Percentiles rank a stretch among this genome's conserved stretches.
Evolutionary conservation across 2,113 vertebrate genomes (phyloP).

Genomic region (Ranitomeya variabilis): DNA sequence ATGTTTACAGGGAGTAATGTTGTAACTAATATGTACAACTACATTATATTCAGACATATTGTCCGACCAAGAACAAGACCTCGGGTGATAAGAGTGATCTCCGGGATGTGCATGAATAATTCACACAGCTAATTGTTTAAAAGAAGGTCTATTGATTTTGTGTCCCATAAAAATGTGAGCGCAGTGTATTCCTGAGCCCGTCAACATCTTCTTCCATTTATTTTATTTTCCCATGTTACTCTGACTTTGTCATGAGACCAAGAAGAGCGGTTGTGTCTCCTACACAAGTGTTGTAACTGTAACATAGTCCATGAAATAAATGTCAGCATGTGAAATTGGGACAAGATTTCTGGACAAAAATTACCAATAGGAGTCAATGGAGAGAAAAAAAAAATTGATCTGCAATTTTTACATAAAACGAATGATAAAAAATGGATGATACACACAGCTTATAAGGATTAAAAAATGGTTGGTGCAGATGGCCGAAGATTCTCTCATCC

Average conservation of each 20-base stretch:
- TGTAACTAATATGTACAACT: neutral
- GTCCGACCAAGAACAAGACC: conserved; percentile 11
- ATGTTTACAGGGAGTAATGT: neutral
- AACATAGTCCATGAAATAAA: no score
- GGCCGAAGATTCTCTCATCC: no score
- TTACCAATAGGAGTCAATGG: no score
- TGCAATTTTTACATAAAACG: no score
- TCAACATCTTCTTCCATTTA: neutral
- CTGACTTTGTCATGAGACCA: neutral
- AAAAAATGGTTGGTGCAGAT: no score
- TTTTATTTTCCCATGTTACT: neutral
- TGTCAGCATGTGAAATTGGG: no score
- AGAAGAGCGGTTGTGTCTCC: neutral
- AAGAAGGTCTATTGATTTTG: conserved; percentile 33
- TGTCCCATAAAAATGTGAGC: conserved; percentile 26
- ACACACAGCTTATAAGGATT: no score
- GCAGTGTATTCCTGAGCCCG: neutral
- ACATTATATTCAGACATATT: neutral
- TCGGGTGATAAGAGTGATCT: conserved; percentile 9
- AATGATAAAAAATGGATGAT: no score
- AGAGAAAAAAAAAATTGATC: no score
- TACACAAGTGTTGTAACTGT: neutral
- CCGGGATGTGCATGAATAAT: conserved; percentile 38
- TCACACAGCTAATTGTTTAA: conserved; percentile 40
- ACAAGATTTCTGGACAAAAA: no score